Evolutionary conservation across 2,888 invertebrate genomes (phyloP), one percentile per base, ranked within the genome.

Genomic region (Loripinus fragilis): DNA sequence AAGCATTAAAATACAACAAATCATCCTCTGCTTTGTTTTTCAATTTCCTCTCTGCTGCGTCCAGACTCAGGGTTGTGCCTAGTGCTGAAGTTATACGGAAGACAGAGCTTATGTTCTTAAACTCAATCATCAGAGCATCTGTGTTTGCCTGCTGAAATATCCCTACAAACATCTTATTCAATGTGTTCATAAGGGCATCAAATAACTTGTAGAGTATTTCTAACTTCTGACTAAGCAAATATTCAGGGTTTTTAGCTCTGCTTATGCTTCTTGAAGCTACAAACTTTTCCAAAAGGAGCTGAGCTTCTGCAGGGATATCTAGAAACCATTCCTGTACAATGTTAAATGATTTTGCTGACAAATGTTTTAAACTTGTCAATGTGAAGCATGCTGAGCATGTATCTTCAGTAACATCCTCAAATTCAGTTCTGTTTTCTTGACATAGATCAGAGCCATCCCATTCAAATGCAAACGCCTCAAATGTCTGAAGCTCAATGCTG

Each of bases 1-100:
- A 81, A 8, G 81, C 73, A 42, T 81, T 81, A 48, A 71, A 78
- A 42, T 81, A 78, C 42, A 73, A 74, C 10, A 81, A 66, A 35
- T 78, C 78, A 15, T 5, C 33, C 12, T 68, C 50, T 7, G 66
- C 74, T 15, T 76, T 48, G n/a, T n/a, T n/a, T n/a, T n/a, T n/a
- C n/a, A 42, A 71, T n/a, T 66, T 52, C 23, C 42, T 52, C 69
- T 81, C 78, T 8, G 74, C 71, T 33, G 67, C 23, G 25, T 28
- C 50, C 28, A 68, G 52, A 60, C 74, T 67, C 17, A 70, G 12
- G 3, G 74, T 74, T 17, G 65, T 69, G 17, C 81, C 78, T 12
- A 69, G 17, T 17, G 52, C 25, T 2, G 71, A 52, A 17, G 81
- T 78, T 17, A 78, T 66, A n/a, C 64, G 45, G 48, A 78, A 81